phyloP scores from a whole-genome alignment of 2,113 vertebrate genomes.

The Mastomys natalensis region DNA sequence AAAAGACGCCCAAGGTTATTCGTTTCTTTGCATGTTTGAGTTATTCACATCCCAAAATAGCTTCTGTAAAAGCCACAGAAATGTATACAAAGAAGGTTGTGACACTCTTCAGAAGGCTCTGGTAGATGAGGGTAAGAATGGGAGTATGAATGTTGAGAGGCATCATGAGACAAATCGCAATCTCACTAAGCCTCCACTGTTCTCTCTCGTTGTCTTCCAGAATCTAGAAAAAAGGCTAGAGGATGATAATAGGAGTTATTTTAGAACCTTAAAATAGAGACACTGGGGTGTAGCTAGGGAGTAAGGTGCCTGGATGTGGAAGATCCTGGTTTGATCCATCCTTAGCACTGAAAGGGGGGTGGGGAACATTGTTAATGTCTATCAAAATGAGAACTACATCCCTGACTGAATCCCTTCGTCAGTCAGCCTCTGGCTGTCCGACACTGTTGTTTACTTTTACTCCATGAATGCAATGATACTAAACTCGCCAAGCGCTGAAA shows the following conservation, averaged over 20 bases:
- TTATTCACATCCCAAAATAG: constrained; percentile 36
- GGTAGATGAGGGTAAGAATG: not conserved
- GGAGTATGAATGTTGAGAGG: not conserved
- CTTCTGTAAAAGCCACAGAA: constrained; percentile 46
- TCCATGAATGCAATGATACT: not conserved
- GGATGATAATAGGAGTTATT: not conserved
- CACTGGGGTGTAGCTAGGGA: not conserved
- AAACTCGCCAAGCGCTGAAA: not conserved
- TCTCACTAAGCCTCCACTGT: not conserved
- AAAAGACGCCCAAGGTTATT: not conserved
- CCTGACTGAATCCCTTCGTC: not conserved
- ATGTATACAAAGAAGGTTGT: too few species aligned
- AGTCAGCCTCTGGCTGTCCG: not conserved
- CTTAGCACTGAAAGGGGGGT: not conserved
- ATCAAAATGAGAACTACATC: constrained; percentile 5
- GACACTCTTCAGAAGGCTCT: not conserved
- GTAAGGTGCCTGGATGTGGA: not conserved
- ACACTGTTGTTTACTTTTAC: not conserved
- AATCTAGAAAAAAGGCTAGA: not conserved
- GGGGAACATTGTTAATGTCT: not conserved
- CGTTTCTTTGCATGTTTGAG: constrained; percentile 32
- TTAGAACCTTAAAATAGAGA: not conserved
- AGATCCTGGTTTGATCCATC: not conserved
- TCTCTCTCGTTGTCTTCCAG: not conserved
- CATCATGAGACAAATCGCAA: not conserved